phyloP scores from a whole-genome alignment of 2,888 invertebrate species.

The Epinotia demarniana region DNA sequence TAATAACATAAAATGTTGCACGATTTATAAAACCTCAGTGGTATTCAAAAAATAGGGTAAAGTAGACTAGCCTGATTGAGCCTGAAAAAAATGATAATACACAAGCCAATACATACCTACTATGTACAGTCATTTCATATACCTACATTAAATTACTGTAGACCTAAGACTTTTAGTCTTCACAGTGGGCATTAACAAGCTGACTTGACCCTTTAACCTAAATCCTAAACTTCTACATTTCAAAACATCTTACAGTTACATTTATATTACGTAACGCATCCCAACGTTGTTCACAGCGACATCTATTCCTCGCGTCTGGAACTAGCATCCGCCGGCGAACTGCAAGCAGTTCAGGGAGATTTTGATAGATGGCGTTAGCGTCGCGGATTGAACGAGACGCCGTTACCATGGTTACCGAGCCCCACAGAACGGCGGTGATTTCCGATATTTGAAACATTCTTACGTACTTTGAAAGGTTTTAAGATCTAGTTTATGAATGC shows the following conservation, averaged over 20 bases:
- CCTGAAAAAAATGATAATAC: too few relatives aligned
- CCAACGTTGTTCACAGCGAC: constrained; percentile 29
- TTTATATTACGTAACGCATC: constrained; percentile 17
- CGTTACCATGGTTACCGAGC: constrained; percentile 24
- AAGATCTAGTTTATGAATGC: too few relatives aligned
- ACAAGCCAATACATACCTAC: too few relatives aligned
- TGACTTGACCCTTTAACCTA: background rate
- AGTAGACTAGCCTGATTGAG: too few relatives aligned
- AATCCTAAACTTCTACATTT: constrained; percentile 2
- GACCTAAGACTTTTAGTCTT: too few relatives aligned
- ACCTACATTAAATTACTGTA: too few relatives aligned
- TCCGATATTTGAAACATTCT: background rate
- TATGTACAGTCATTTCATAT: too few relatives aligned
- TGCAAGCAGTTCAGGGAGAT: constrained; percentile 22
- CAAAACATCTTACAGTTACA: constrained; percentile 28
- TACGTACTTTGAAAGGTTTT: too few relatives aligned
- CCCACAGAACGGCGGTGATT: background rate
- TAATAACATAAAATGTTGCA: too few relatives aligned
- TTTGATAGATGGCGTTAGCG: constrained; percentile 28
- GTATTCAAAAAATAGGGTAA: too few relatives aligned
- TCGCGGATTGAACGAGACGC: constrained; percentile 26
- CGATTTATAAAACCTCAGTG: too few relatives aligned
- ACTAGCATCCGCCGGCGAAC: constrained; percentile 13
- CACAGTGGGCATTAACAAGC: too few relatives aligned
- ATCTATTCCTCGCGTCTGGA: constrained; percentile 17